Base-by-base conservation (phyloP, 2,113 vertebrate species). In the Scortum barcoo region DNA sequence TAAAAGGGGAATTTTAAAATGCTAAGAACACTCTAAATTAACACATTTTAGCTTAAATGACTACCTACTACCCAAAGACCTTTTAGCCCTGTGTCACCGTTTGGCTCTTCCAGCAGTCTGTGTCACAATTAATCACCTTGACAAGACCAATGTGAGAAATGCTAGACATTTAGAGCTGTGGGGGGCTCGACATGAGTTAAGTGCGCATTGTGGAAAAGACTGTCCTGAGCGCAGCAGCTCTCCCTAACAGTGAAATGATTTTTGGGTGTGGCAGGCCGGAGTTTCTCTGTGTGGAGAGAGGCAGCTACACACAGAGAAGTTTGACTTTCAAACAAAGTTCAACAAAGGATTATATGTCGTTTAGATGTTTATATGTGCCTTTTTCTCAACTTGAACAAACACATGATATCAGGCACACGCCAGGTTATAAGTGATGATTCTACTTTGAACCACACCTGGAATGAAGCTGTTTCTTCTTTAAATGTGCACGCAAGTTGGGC, bases 201-300 rank as follows among this genome's bases (percentile, higher is more conserved):
- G 66, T 70, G 70, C 10, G n/a, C 16, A 1, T 57, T 85, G 60
- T 54, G 19, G 28, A 57, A 62, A 69, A 58, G 44, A 62, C 56
- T 72, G 69, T 33, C 40, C 54, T 50, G 72, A 72, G 71, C 28
- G 12, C 42, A 70, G 87, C 66, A 78, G 62, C 56, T 66, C 46
- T 76, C 28, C 16, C 36, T 44, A n/a, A 71, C 71, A 26, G 72
- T 77, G 26, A 85, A 65, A 84, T 42, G 19, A 75, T 22, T 86
- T 86, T 88, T 91, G 94, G 95, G 95, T 95, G 95, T 95, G 95
- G 94, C 94, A 88, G 54, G 56, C 81, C 62, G 84, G 91, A 78
- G 80, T n/a, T n/a, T n/a, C n/a, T n/a, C 46, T 51, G 60, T 4
- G n/a, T 28, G 38, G 86, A 73, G 86, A 84, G 75, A 83, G 79